phyloP scores from a whole-genome alignment of 2,888 invertebrate species.

The Gymnosoma rotundatum region DNA sequence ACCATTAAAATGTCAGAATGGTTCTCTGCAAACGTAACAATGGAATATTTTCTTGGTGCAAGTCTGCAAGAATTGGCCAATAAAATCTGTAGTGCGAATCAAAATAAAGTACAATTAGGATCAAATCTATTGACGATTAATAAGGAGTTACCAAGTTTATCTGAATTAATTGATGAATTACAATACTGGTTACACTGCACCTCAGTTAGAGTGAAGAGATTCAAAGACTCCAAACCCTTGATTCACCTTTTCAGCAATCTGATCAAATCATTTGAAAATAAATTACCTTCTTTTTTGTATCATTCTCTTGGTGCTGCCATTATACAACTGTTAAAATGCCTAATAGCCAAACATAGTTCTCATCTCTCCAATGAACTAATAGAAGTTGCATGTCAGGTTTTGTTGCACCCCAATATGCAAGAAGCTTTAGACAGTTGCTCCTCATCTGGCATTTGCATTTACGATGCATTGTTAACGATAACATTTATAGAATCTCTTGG shows the following conservation, averaged over 20 bases:
- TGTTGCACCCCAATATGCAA: slow-evolving; percentile 68
- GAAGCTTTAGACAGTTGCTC: slow-evolving; percentile 17
- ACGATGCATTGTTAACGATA: slow-evolving; percentile 74
- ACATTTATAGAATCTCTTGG: slow-evolving; percentile 75
- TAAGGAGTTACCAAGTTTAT: slow-evolving; percentile 71
- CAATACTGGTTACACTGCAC: slow-evolving; percentile 79
- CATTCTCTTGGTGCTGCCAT: slow-evolving; percentile 75
- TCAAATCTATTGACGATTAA: slow-evolving; percentile 73
- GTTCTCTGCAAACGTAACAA: slow-evolving; percentile 83
- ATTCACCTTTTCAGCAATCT: slow-evolving; percentile 72
- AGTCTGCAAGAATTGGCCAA: slow-evolving; percentile 75
- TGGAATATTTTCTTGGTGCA: slow-evolving; percentile 74
- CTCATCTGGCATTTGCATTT: slow-evolving; percentile 68
- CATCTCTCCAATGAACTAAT: slow-evolving; percentile 74
- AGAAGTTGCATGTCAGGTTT: slow-evolving; percentile 72
- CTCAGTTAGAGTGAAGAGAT: slow-evolving; percentile 74
- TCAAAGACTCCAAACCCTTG: slow-evolving; percentile 71
- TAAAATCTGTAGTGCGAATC: slow-evolving; percentile 75
- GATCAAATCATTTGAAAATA: slow-evolving; percentile 72
- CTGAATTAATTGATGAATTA: slow-evolving; percentile 76
- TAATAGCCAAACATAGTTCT: slow-evolving; percentile 75
- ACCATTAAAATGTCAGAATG: slow-evolving; percentile 84
- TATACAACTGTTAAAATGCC: slow-evolving; percentile 78
- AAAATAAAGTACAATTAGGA: slow-evolving; percentile 63
- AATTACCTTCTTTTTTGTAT: slow-evolving; percentile 77